These are phyloP conservation scores for Zeugodacus cucurbitae DNA, from an alignment of 1,140 invertebrate species.

Conservation along the genomic window DNA sequence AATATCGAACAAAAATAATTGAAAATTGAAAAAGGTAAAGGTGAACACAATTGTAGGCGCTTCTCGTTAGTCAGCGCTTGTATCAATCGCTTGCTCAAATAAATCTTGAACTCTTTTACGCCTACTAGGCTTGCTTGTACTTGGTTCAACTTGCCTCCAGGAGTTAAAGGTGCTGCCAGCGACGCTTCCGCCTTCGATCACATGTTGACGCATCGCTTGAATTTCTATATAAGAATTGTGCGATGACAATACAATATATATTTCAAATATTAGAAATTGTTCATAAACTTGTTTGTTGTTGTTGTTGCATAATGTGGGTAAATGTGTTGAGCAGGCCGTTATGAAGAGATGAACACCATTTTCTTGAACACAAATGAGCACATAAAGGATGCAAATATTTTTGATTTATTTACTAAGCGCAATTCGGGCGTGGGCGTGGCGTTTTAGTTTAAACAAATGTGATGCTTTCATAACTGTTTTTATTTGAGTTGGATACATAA, in stretches of 20 bases:
- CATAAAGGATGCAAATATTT: neutral
- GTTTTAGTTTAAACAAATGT: neutral
- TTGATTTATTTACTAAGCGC: neutral
- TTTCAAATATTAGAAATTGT: too few relatives aligned
- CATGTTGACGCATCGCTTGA: conserved; percentile 61
- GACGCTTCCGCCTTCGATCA: conserved; percentile 48
- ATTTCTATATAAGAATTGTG: conserved; percentile 52
- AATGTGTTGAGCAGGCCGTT: neutral
- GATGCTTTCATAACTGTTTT: neutral
- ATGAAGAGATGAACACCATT: neutral
- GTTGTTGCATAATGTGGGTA: neutral
- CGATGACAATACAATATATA: neutral
- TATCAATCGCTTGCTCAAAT: neutral
- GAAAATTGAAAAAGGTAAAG: neutral
- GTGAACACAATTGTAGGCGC: neutral
- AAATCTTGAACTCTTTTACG: conserved; percentile 26
- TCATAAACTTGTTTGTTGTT: too few relatives aligned
- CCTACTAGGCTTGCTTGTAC: neutral
- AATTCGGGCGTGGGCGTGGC: neutral
- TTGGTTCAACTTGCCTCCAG: conserved; percentile 62
- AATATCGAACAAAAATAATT: neutral
- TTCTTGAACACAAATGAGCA: neutral
- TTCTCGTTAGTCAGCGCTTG: neutral
- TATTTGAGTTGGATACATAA: neutral
- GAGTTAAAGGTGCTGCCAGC: conserved; percentile 29